Evolutionary conservation across 1,140 invertebrate species (phyloP), one percentile per base, ranked within the genome.

Genomic region (Muscidifurax raptorellus): DNA sequence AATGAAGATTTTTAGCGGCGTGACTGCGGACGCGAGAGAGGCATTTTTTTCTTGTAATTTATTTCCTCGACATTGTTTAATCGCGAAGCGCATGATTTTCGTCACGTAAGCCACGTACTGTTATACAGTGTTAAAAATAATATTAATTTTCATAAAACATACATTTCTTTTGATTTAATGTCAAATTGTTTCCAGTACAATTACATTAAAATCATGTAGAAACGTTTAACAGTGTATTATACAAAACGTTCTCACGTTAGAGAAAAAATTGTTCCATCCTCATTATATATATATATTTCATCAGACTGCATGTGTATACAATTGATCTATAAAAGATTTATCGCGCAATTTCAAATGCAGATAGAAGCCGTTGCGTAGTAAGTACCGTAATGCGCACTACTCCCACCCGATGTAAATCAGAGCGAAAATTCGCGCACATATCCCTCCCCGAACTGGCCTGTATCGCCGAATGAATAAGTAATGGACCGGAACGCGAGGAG

Each of bases 381-480:
- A 15, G 66, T 32, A 25, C 15, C 18, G 18, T 59, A 59, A 59
- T 59, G 52, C 36, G n/a, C 44, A 47, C 44, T 47, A 22, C 52
- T n/a, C 52, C 52, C 52, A 59, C 52, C 52, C 52, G 1, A 59
- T 59, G 52, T n/a, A 59, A 59, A 59, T 59, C 18, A 59, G 64
- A 18, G 22, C 10, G 71, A 72, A 72, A 72, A 72, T 72, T 72
- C 71, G 30, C n/a, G n/a, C n/a, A n/a, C 28, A 69, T 69, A 69
- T 69, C 18, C 22, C 27, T 77, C 25, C 13, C 25, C 9, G 12
- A 3, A 78, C 28, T 78, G n/a, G 52, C 25, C 27, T 36, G 32
- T 59, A 78, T 36, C 30, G 52, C 22, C 22, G 25, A 78, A 78
- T 66, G 52, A 78, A 32, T 78, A 78, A 78, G 18, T 36, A 66